These are phyloP conservation scores for Agriopis marginaria DNA, from an alignment of 2,888 invertebrate genomes.

Conservation along the genomic window DNA sequence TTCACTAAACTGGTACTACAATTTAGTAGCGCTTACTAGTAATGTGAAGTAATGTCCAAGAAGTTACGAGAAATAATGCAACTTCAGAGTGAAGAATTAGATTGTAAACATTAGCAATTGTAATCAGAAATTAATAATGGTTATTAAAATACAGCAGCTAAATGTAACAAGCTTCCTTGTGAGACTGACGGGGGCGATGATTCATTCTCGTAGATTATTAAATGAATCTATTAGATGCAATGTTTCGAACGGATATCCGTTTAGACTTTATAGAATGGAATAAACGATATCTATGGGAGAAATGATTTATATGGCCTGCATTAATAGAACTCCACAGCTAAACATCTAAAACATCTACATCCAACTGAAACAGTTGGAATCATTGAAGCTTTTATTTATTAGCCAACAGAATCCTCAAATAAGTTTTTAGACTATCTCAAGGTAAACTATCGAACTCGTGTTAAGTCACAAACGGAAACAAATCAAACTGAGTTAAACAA, in stretches of 20 bases:
- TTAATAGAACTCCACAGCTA: background rate
- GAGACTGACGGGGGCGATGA: constrained; percentile 18
- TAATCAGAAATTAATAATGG: constrained; percentile 16
- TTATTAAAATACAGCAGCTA: constrained; percentile 21
- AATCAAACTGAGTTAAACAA: constrained; percentile 17
- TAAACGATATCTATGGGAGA: constrained; percentile 3
- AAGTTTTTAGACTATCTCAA: background rate
- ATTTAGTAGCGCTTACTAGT: constrained; percentile 6
- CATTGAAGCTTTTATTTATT: background rate
- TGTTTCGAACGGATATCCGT: constrained; percentile 26
- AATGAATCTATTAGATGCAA: constrained; percentile 20
- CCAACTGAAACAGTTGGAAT: too few species aligned
- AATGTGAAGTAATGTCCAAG: background rate
- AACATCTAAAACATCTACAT: background rate
- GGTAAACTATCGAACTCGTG: constrained; percentile 14
- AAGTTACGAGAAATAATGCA: constrained; percentile 1
- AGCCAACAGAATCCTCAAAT: background rate
- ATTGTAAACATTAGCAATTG: constrained; percentile 23
- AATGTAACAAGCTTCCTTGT: constrained; percentile 25
- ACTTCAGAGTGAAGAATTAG: background rate
- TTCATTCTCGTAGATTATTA: constrained; percentile 26
- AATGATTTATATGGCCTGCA: background rate
- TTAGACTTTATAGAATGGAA: constrained; percentile 11
- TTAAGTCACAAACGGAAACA: constrained; percentile 15
- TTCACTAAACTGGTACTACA: constrained; percentile 1